A percentile compares a stretch with the other conserved stretches of the same genome.
These are phyloP conservation scores for Urophycis tenuis DNA, from an alignment of 2,797 vertebrate genomes.

Conservation along the genomic window DNA sequence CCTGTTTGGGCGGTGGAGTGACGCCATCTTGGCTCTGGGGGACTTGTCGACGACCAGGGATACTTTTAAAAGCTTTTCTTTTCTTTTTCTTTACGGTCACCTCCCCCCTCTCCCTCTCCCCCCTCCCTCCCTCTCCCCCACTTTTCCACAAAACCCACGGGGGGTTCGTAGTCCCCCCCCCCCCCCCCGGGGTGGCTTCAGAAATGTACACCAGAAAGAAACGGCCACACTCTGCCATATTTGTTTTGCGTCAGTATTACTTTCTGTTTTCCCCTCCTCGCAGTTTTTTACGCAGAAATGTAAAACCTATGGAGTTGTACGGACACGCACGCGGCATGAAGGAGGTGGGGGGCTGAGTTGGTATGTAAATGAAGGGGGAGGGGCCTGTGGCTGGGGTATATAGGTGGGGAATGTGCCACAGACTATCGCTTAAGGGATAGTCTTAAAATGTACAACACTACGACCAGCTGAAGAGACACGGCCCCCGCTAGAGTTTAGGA, in stretches of 20 bases:
- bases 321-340: no score
- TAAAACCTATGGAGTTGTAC: conserved; percentile 78
- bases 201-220: conserved; percentile 52
- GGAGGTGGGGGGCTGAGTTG: no score
- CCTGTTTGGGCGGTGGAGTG: conserved; percentile 86
- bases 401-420: conserved; percentile 71
- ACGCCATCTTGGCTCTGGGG: conserved; percentile 85
- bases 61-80: conserved; percentile 82
- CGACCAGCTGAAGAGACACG: conserved; percentile 60
- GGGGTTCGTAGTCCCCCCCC: no score
- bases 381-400: no score
- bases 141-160: conserved; percentile 78
- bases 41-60: conserved; percentile 88
- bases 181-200: conserved; percentile 70
- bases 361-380: not conserved
- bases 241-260: conserved; percentile 91
- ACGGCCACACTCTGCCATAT: conserved; percentile 72
- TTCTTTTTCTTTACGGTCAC: conserved; percentile 56
- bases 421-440: conserved; percentile 74
- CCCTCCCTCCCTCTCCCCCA: conserved; percentile 29
- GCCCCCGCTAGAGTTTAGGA: conserved; percentile 84
- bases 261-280: conserved; percentile 58
- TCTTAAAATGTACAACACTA: conserved; percentile 81
- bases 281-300: conserved; percentile 83
- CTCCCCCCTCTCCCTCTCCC: conserved; percentile 40